Percentiles rank a stretch among this genome's conserved stretches.
phyloP scores from a whole-genome alignment of 2,113 vertebrate species.

The Tetrax tetrax region DNA sequence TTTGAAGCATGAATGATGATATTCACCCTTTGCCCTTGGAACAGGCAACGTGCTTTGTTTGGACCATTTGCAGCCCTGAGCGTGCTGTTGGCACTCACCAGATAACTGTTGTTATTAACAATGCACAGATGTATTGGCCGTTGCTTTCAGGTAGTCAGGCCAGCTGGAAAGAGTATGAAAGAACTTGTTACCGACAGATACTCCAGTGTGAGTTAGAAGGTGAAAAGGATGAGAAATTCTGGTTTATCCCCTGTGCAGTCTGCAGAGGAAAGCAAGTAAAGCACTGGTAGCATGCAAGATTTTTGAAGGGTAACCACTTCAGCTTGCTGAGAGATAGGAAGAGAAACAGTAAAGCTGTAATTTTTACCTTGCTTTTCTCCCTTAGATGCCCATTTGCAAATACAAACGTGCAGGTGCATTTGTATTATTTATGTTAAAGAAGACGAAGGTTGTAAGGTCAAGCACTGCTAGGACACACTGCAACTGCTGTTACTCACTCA shows the following conservation, averaged over 20 bases:
- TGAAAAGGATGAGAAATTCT: neutral
- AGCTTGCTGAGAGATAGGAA: neutral
- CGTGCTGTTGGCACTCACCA: neutral
- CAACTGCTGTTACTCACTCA: neutral
- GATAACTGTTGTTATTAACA: conserved; percentile 27
- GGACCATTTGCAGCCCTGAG: neutral
- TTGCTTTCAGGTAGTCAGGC: conserved; percentile 18
- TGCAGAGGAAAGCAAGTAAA: neutral
- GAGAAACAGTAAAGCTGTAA: neutral
- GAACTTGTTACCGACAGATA: neutral
- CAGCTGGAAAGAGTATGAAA: conserved; percentile 37
- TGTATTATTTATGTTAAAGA: neutral
- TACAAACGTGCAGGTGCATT: neutral
- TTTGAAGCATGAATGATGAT: conserved; percentile 1
- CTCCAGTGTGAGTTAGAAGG: neutral
- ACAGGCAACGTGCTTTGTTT: neutral
- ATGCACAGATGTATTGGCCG: conserved; percentile 28
- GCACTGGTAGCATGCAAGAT: rapidly evolving
- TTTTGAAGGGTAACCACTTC: neutral
- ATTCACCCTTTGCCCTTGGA: conserved; percentile 19
- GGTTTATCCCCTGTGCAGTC: neutral
- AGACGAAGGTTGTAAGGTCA: neutral
- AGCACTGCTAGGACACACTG: neutral
- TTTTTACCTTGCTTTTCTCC: neutral
- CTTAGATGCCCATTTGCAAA: neutral